phyloP scores from a whole-genome alignment of 2,888 invertebrate species.

The Acanthosoma haemorrhoidale region DNA sequence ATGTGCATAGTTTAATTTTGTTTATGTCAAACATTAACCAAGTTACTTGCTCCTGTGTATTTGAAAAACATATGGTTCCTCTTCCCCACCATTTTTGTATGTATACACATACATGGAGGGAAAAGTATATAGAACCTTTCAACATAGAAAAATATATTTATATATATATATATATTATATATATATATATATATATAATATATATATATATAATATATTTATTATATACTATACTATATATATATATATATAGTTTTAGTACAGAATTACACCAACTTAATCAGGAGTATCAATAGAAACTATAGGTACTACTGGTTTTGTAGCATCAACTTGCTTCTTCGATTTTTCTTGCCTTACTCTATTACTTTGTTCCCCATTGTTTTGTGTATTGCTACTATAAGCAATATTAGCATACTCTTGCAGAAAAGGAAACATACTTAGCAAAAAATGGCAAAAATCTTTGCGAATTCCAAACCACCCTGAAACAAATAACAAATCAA shows the following conservation, averaged over 20 bases:
- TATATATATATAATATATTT: not conserved
- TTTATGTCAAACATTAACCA: not conserved
- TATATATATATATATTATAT: not conserved
- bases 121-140: too few species aligned
- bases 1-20: not conserved
- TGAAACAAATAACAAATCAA: constrained; percentile 48
- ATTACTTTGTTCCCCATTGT: constrained; percentile 45
- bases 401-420: constrained; percentile 99
- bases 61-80: too few species aligned
- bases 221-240: too few species aligned
- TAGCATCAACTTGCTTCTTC: constrained; percentile 64
- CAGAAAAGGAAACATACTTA: constrained; percentile 87
- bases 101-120: too few species aligned
- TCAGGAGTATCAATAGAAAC: constrained; percentile 88
- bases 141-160: too few species aligned
- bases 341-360: constrained; percentile 51
- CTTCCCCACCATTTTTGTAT: too few species aligned
- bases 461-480: constrained; percentile 99
- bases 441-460: constrained; percentile 94
- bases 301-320: constrained; percentile 83
- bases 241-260: not conserved
- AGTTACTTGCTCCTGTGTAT: too few species aligned
- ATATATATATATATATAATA: not conserved
- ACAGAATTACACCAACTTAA: constrained; percentile 48
- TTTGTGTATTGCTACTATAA: constrained; percentile 58